phyloP scores from a whole-genome alignment of 2,113 vertebrate genomes.

The Gallinago undulata region DNA sequence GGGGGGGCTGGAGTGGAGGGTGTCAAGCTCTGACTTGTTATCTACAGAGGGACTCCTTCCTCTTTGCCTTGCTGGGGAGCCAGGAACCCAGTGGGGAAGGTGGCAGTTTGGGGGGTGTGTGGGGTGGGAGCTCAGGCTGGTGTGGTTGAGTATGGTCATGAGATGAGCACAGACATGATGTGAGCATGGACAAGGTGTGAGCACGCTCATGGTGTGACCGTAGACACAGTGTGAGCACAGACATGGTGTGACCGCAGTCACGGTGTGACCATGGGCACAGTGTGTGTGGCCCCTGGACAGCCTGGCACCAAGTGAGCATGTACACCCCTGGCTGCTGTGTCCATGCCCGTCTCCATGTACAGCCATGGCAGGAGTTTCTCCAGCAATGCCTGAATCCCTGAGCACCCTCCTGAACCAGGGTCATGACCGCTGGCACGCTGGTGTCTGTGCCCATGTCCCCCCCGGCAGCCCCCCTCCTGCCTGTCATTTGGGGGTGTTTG shows the following conservation, averaged over 20 bases:
- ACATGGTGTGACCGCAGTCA: neutral
- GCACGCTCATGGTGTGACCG: neutral
- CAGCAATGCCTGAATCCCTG: neutral
- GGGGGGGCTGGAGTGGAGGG: neutral
- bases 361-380: fast-evolving
- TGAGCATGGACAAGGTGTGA: neutral
- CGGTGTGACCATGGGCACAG: fast-evolving
- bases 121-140: fast-evolving
- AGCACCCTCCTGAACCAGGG: fast-evolving
- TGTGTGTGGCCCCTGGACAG: neutral
- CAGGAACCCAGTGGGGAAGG: neutral
- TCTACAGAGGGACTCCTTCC: neutral
- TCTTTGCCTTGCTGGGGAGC: neutral
- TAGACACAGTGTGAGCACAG: neutral
- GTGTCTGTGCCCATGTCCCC: neutral
- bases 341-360: fast-evolving
- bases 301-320: neutral
- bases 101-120: fast-evolving
- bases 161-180: neutral
- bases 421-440: fast-evolving
- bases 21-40: fast-evolving
- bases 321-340: too few relatives aligned
- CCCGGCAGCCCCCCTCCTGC: fast-evolving
- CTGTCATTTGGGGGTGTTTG: too few relatives aligned
- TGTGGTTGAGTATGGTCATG: neutral